Evolutionary conservation across 2,113 vertebrate genomes (phyloP).

Genomic region (Copsychus sechellarum): DNA sequence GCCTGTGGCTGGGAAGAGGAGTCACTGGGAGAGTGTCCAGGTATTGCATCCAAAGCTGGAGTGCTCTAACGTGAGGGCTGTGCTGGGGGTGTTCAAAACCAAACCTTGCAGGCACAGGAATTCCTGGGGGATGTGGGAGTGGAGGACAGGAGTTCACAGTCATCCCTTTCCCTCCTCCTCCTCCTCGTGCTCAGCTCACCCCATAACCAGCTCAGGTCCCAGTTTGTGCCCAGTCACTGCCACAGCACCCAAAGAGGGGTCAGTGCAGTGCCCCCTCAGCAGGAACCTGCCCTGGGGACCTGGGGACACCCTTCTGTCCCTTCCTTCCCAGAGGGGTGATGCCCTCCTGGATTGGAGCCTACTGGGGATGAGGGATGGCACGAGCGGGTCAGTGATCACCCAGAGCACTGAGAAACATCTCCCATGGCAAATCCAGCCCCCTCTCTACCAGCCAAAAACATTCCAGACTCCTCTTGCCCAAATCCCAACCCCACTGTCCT

Average conservation of each 20-base stretch:
- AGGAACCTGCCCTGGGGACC: not conserved
- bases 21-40: accelerated
- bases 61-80: accelerated
- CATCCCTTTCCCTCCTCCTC: not conserved
- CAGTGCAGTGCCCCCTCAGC: not conserved
- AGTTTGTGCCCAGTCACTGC: not conserved
- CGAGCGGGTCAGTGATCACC: accelerated
- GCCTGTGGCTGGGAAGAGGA: not conserved
- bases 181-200: not conserved
- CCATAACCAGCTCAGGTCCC: accelerated
- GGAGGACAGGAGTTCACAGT: not conserved
- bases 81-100: accelerated
- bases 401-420: not conserved
- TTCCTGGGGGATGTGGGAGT: not conserved
- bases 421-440: not conserved
- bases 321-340: not conserved
- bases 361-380: not conserved
- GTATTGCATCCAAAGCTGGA: not conserved
- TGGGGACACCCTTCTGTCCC: not conserved
- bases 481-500: not conserved
- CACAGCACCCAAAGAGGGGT: not conserved
- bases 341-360: not conserved
- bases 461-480: not conserved
- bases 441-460: not conserved
- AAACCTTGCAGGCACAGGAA: not conserved